Conservation (phyloP, 2,797 vertebrate species). For the Paedocypris micromegethes region DNA sequence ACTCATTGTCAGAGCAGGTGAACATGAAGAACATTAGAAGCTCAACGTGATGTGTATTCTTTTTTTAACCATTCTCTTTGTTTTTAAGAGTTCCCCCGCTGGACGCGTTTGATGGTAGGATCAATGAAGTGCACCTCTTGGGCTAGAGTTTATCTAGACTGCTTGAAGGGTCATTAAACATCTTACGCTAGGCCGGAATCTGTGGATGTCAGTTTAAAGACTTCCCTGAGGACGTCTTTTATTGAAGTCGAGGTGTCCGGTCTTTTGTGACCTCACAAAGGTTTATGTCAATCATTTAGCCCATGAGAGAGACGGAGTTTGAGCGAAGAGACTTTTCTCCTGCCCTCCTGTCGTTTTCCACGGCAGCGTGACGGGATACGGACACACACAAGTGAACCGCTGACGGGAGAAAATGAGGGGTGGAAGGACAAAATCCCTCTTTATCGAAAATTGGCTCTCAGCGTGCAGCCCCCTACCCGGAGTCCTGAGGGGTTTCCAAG, state of each 20-base stretch:
- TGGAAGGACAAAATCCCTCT: conserved; percentile 45
- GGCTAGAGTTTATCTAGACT: conserved; percentile 7
- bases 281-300: conserved; percentile 23
- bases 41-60: too few species aligned
- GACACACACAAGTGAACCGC: conserved; percentile 26
- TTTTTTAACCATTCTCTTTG: too few species aligned
- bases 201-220: conserved; percentile 14
- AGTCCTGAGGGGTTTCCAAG: conserved; percentile 54
- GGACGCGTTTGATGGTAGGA: background rate
- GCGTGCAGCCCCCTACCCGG: conserved; percentile 40
- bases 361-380: conserved; percentile 20
- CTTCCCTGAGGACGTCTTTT: conserved; percentile 5
- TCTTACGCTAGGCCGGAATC: background rate
- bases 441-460: conserved; percentile 47
- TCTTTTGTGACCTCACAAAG: conserved; percentile 36
- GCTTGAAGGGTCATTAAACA: conserved; percentile 3
- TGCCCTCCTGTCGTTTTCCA: conserved; percentile 25
- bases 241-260: conserved; percentile 26
- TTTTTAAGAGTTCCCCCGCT: background rate
- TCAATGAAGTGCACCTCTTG: background rate
- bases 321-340: background rate
- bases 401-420: conserved; percentile 42
- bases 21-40: too few species aligned
- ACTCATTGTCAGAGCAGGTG: too few species aligned
- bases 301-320: conserved; percentile 1